Conservation (phyloP, 23 tunicate species). For the Halocynthia roretzi region DNA sequence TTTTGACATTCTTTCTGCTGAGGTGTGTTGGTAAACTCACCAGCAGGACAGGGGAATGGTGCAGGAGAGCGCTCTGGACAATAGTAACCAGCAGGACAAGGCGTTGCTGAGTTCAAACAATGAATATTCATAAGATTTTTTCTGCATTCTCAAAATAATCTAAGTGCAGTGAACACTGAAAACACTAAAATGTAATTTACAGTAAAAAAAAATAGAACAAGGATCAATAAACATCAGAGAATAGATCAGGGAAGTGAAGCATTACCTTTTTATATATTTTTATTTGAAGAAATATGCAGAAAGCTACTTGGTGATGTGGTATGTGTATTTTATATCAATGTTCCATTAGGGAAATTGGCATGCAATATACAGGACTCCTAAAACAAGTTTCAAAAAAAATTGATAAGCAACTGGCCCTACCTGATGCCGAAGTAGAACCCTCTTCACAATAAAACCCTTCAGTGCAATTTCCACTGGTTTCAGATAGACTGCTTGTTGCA, state of each 20-base stretch:
- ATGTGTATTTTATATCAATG: background rate
- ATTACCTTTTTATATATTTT: background rate
- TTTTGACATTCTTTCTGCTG: conserved; percentile 40
- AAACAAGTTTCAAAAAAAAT: background rate
- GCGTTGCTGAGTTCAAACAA: conserved; percentile 15
- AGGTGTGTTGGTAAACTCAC: conserved; percentile 47
- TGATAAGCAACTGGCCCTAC: background rate
- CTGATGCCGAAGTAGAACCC: conserved; percentile 54
- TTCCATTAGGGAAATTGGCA: background rate
- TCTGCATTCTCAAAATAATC: too few species aligned
- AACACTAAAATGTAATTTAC: too few species aligned
- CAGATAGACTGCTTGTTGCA: conserved; percentile 18
- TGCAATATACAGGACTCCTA: background rate
- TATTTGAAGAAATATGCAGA: background rate
- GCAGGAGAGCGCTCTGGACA: conserved; percentile 73
- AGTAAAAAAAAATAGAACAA: too few species aligned
- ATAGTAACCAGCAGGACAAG: conserved; percentile 73
- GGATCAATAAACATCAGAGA: background rate
- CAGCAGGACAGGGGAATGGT: conserved; percentile 68
- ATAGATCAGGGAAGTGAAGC: background rate
- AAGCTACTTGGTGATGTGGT: background rate
- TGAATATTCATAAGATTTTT: background rate
- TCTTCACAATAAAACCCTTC: conserved; percentile 84
- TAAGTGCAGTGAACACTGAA: too few species aligned
- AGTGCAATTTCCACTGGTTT: conserved; percentile 59